Percentiles rank a stretch among this genome's conserved stretches.
These are phyloP conservation scores for Penelope pileata DNA, from an alignment of 2,113 vertebrate genomes.

Conservation along the genomic window DNA sequence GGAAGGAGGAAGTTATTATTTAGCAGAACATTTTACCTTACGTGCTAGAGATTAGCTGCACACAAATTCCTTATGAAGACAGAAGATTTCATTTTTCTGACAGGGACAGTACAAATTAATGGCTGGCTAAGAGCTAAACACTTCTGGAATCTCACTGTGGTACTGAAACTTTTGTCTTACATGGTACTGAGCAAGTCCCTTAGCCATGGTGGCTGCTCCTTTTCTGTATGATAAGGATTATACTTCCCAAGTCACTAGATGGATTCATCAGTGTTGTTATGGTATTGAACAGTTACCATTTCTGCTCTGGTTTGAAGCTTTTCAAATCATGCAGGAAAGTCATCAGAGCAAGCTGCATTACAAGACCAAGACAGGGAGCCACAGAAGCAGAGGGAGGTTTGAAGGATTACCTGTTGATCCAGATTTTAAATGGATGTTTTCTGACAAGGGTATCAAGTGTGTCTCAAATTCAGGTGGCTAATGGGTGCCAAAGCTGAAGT, in stretches of 20 bases:
- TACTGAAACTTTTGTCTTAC: neutral
- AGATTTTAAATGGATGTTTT: conserved; percentile 31
- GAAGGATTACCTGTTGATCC: conserved; percentile 24
- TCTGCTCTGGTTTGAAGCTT: neutral
- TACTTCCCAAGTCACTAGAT: neutral
- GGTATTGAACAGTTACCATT: neutral
- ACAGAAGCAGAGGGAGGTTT: neutral
- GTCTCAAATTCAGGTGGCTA: neutral
- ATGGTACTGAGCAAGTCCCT: neutral
- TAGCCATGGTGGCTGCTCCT: neutral
- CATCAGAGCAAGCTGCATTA: neutral
- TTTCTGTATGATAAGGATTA: neutral
- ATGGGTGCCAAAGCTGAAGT: neutral
- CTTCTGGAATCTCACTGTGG: neutral
- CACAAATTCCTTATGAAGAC: neutral
- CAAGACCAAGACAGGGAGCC: neutral
- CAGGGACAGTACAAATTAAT: neutral
- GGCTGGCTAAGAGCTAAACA: neutral
- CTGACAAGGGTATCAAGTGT: neutral
- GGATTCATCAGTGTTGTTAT: neutral
- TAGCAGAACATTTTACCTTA: neutral
- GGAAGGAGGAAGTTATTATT: neutral
- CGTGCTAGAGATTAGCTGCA: neutral
- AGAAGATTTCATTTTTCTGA: neutral
- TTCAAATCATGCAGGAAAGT: conserved; percentile 5